Percentiles rank a stretch among this genome's conserved stretches.
phyloP scores from a whole-genome alignment of 1,140 invertebrate genomes.

The Solenopsis invicta region DNA sequence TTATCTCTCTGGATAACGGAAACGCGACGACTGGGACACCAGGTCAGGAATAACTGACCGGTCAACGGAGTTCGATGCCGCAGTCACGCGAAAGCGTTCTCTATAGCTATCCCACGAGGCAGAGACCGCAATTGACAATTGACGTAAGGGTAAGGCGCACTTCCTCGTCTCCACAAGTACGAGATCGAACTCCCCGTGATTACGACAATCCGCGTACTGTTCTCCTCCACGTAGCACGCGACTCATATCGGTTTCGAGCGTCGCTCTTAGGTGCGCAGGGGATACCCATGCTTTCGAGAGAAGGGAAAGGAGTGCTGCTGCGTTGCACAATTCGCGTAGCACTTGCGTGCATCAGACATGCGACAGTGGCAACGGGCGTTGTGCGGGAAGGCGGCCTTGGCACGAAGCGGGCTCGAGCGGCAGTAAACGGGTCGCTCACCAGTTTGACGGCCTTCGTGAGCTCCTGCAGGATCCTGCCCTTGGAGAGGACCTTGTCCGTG shows the following conservation, averaged over 20 bases:
- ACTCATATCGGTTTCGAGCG: neutral
- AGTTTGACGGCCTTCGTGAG: conserved; percentile 86
- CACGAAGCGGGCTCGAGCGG: neutral
- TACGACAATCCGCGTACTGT: neutral
- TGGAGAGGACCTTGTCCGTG: conserved; percentile 86
- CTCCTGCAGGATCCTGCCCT: conserved; percentile 85
- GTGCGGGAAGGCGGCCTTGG: neutral
- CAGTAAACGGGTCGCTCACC: conserved; percentile 76
- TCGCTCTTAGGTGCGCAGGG: neutral
- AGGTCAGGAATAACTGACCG: conserved; percentile 7
- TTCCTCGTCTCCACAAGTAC: neutral
- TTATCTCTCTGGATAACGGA: neutral
- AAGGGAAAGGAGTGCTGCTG: neutral
- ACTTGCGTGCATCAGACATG: too few relatives aligned
- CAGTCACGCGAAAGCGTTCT: neutral
- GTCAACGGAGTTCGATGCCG: neutral
- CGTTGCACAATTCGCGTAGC: neutral
- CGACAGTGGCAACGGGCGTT: too few relatives aligned
- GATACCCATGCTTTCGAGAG: neutral
- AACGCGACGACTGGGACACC: neutral
- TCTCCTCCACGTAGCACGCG: neutral
- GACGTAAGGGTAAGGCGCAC: neutral
- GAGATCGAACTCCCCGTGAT: neutral
- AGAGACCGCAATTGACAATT: neutral
- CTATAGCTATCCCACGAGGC: neutral